phyloP scores from a whole-genome alignment of 2,888 invertebrate species.

The Hypena proboscidalis region DNA sequence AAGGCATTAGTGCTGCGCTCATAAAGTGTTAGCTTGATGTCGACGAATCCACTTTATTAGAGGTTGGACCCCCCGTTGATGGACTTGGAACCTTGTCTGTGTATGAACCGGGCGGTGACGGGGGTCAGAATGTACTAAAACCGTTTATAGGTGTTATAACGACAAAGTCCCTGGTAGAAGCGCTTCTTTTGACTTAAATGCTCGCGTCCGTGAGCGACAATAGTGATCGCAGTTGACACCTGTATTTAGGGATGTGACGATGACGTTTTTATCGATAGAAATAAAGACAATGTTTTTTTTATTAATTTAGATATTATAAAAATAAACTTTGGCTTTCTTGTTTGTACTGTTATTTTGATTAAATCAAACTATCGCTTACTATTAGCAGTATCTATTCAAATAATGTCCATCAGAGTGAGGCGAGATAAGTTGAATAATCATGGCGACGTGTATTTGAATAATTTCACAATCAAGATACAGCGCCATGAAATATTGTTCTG shows the following conservation, averaged over 20 bases:
- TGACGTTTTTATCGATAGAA: conserved; percentile 30
- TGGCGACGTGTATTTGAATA: no score
- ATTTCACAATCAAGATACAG: no score
- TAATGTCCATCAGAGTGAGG: no score
- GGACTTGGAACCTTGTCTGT: conserved; percentile 68
- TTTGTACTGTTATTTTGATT: no score
- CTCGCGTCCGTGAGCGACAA: conserved; percentile 73
- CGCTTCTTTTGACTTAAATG: conserved; percentile 81
- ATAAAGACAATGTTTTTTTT: conserved; percentile 17
- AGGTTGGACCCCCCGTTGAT: conserved; percentile 75
- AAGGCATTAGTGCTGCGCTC: conserved; percentile 72
- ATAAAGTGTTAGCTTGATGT: conserved; percentile 82
- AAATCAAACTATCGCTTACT: no score
- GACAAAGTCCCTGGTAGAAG: conserved; percentile 70
- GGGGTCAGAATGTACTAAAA: conserved; percentile 54
- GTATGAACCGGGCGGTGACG: conserved; percentile 48
- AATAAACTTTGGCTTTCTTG: no score
- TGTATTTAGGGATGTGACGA: conserved; percentile 62
- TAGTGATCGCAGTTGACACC: conserved; percentile 79
- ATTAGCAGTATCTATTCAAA: no score
- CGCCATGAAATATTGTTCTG: no score
- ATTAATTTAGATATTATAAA: background rate
- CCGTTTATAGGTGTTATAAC: conserved; percentile 60
- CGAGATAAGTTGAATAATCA: no score
- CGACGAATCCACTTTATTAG: conserved; percentile 83